Base-by-base conservation (phyloP, 2,113 vertebrate species). In the Mesoclemmys tuberculata region DNA sequence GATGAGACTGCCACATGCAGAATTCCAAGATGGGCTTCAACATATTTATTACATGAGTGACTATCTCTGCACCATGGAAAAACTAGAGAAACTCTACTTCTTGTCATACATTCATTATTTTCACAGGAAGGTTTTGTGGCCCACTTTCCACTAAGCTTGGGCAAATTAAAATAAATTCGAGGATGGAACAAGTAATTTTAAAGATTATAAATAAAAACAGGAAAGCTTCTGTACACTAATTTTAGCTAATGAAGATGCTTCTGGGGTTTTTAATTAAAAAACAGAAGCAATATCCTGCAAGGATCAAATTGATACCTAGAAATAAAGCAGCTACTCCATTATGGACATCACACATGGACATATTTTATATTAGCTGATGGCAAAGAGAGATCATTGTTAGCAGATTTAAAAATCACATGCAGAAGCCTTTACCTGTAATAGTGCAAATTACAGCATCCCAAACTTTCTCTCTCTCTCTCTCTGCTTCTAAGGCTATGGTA, bases 141-240 rank as follows among this genome's bases (percentile, higher is more conserved):
- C 91, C 95, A 86, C 93, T 96, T 95, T 97, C 93, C 95, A 96
- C 96, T 94, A 94, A 96, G 91, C 71, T 88, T 80, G 83, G 90
- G 88, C 87, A 84, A 84, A 46, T 58, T 61, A 41, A 38, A 74
- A 71, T 38, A 56, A 56, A 56, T 84, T 31, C 18, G 10, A 58
- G 54, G 41, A 38, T 22, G 13, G 56, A 35, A 24, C 93, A 87
- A 92, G 92, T 93, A 95, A 96, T 78, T 96, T 95, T 94, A 93
- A 96, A 94, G 96, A 97, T 96, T 97, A 96, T 96, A 97, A 97
- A 95, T 75, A 97, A 96, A 97, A 94, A 94, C 96, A 96, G 38
- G 87, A 97, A 93, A 96, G 44, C 77, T 95, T 97, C 89, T 96
- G 84, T 94, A 97, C 87, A 88, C 91, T 95, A 80, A 92, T 97